Conservation (phyloP, 2,797 vertebrate genomes). For the Sarcoramphus papa region DNA sequence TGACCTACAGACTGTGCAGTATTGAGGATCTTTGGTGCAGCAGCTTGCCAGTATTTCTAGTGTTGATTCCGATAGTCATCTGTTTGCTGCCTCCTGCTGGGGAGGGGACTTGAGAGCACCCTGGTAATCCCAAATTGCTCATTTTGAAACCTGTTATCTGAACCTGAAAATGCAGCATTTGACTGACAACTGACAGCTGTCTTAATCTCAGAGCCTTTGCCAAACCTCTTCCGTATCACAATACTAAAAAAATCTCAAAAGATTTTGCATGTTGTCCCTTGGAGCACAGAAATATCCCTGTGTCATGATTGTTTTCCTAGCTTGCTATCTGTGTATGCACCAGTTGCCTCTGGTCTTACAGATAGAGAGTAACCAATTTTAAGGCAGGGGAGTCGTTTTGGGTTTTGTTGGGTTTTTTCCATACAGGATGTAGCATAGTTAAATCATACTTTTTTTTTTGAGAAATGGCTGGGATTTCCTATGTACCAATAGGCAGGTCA, state of each 20-base stretch:
- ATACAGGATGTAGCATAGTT: not conserved
- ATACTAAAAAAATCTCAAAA: not conserved
- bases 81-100: not conserved
- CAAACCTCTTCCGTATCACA: not conserved
- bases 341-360: not conserved
- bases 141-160: not conserved
- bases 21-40: not conserved
- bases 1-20: not conserved
- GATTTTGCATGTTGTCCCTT: not conserved
- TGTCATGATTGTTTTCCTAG: not conserved
- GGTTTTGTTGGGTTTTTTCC: not conserved
- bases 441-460: not conserved
- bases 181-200: not conserved
- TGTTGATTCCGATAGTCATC: not conserved
- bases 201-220: not conserved
- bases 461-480: not conserved
- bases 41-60: not conserved
- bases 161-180: not conserved
- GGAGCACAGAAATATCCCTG: not conserved
- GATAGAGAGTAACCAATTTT: not conserved
- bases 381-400: not conserved
- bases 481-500: not conserved
- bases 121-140: not conserved
- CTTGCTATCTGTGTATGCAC: not conserved
- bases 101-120: not conserved